Conservation (phyloP, 1,140 invertebrate species). For the Sarcophaga peregrina region DNA sequence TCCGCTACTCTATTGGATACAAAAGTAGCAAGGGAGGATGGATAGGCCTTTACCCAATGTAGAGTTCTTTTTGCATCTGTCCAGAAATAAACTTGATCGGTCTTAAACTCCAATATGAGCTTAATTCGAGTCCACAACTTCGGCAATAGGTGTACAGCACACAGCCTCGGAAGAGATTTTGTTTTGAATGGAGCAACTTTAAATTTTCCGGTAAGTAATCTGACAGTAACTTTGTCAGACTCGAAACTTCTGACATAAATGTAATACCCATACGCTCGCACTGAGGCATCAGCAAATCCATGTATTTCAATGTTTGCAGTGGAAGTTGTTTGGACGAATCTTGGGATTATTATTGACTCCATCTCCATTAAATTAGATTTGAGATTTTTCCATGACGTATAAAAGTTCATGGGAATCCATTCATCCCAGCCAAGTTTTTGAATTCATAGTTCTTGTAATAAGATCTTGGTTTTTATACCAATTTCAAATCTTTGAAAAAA, state of each 20-base stretch:
- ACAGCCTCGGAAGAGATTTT: too few relatives aligned
- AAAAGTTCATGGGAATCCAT: conserved; percentile 32
- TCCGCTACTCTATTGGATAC: conserved; percentile 59
- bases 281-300: conserved; percentile 7
- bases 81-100: conserved; percentile 49
- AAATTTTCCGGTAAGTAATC: not conserved
- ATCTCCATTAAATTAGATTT: too few relatives aligned
- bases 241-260: not conserved
- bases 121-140: too few relatives aligned
- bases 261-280: conserved; percentile 8
- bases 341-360: too few relatives aligned
- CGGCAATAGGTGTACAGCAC: too few relatives aligned
- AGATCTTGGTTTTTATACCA: conserved; percentile 54
- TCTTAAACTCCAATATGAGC: not conserved
- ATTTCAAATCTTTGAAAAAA: conserved; percentile 27
- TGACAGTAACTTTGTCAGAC: not conserved
- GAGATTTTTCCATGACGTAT: too few relatives aligned
- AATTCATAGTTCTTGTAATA: conserved; percentile 54
- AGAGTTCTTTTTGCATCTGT: conserved; percentile 52
- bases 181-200: conserved; percentile 18
- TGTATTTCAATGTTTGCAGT: not conserved
- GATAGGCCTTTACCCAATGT: conserved; percentile 29
- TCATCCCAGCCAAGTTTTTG: conserved; percentile 55
- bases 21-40: conserved; percentile 50
- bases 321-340: too few relatives aligned